Evolutionary conservation across 2,113 vertebrate species (phyloP).

Genomic region (Eulemur rufifrons): DNA sequence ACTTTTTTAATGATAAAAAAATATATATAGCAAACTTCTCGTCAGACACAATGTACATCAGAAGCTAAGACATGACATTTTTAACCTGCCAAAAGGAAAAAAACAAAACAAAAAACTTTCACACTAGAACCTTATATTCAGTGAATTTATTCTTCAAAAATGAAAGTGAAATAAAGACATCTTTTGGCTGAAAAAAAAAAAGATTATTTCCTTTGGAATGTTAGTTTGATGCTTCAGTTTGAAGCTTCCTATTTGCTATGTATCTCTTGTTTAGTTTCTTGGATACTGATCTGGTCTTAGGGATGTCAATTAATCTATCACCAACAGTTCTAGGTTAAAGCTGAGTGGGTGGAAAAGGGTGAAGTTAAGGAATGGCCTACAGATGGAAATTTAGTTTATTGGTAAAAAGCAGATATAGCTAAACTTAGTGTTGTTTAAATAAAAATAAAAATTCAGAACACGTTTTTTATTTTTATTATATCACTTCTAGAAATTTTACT

Average conservation of each 20-base stretch:
- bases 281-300: no score
- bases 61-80: neutral
- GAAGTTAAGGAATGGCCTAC: no score
- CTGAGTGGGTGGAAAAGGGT: no score
- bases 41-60: neutral
- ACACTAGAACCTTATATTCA: neutral
- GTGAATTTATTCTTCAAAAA: neutral
- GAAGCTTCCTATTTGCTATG: no score
- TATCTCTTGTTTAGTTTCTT: no score
- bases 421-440: neutral
- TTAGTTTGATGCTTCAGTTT: no score
- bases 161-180: neutral
- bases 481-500: no score
- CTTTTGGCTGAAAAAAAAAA: neutral
- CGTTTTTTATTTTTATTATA: neutral
- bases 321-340: no score
- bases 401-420: no score
- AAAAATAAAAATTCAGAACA: neutral
- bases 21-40: neutral
- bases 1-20: neutral
- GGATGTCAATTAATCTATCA: no score
- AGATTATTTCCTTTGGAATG: no score
- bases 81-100: neutral
- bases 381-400: no score
- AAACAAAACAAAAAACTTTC: neutral